A percentile compares a stretch with the other conserved stretches of the same genome.
phyloP scores from a whole-genome alignment of 2,113 vertebrate species.

The Lepidothrix coronata region DNA sequence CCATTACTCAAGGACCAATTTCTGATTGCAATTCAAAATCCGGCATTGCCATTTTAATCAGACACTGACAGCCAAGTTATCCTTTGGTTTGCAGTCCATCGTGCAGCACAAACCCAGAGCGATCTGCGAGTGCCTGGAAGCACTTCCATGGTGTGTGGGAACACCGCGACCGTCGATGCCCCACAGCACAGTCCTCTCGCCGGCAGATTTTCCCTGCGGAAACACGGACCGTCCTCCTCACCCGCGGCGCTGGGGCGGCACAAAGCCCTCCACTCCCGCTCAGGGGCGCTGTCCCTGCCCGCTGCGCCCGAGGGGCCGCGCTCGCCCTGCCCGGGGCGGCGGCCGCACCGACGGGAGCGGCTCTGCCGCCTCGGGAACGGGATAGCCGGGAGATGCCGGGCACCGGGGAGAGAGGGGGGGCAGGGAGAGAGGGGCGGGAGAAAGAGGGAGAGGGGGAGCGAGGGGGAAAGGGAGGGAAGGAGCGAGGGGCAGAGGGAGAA shows the following conservation, averaged over 20 bases:
- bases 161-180: fast-evolving
- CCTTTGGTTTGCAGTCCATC: background rate
- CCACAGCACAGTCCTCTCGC: background rate
- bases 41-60: background rate
- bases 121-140: fast-evolving
- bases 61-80: background rate
- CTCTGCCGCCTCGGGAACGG: background rate
- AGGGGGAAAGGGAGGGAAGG: too few species aligned
- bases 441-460: background rate
- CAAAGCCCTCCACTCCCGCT: background rate
- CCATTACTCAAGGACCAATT: background rate
- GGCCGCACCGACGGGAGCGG: background rate
- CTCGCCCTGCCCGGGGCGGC: background rate
- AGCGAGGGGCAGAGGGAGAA: background rate
- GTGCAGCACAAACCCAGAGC: fast-evolving
- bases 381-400: background rate
- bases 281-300: too few species aligned
- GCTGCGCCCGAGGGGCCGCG: background rate
- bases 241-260: too few species aligned
- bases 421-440: background rate
- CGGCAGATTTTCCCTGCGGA: fast-evolving
- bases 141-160: fast-evolving
- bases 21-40: background rate
- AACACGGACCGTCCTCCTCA: background rate
- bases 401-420: background rate